phyloP scores from a whole-genome alignment of 2,797 vertebrate genomes.

The Coracias cyanogaster region DNA sequence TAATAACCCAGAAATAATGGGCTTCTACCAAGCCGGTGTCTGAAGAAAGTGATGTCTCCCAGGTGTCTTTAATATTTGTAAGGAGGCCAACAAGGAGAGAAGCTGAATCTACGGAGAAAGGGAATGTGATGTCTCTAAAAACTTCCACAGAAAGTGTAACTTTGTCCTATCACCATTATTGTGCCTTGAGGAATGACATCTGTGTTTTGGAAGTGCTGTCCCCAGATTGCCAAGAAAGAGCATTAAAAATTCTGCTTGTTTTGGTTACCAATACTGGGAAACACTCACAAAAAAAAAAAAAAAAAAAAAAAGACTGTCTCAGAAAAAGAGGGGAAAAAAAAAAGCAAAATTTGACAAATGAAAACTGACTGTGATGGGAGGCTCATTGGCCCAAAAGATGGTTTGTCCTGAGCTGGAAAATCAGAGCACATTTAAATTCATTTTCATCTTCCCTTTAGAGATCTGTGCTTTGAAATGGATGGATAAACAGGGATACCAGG shows the following conservation, averaged over 20 bases:
- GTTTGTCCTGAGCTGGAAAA: neutral
- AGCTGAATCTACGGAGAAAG: neutral
- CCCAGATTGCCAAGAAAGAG: neutral
- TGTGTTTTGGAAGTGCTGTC: neutral
- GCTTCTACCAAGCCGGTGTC: neutral
- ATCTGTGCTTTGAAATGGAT: neutral
- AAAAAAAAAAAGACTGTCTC: neutral
- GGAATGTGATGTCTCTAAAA: neutral
- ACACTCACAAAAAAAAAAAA: neutral
- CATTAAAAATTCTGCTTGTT: neutral
- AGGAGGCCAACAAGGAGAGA: neutral
- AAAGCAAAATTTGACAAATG: neutral
- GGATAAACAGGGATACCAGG: neutral
- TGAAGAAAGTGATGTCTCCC: conserved; percentile 15
- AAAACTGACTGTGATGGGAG: neutral
- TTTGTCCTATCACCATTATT: neutral
- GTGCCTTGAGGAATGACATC: neutral
- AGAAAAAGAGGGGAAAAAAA: neutral
- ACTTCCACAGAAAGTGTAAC: neutral
- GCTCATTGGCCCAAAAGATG: neutral
- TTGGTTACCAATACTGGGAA: neutral
- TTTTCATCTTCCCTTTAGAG: neutral
- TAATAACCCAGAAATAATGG: conserved; percentile 20
- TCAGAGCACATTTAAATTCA: neutral
- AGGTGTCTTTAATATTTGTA: neutral